Percentiles rank a stretch among this genome's conserved stretches.
These are phyloP conservation scores for Chelonus formosanus DNA, from an alignment of 2,888 invertebrate species.

Conservation along the genomic window DNA sequence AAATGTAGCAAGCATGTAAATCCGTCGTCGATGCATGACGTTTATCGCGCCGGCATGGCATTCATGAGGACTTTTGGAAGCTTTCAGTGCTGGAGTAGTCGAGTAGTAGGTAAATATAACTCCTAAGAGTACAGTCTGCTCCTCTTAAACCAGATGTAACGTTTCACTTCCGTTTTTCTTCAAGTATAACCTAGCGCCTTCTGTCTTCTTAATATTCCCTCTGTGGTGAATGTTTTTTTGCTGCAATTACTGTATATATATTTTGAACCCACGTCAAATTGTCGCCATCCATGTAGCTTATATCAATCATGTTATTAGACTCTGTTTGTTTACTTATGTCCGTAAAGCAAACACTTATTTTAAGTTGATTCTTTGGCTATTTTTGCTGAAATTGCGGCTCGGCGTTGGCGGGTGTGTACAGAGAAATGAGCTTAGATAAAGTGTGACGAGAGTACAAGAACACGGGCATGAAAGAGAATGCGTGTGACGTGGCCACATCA, in stretches of 20 bases:
- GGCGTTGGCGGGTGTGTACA: slow-evolving; percentile 3
- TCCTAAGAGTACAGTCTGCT: slow-evolving; percentile 8
- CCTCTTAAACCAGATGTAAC: slow-evolving; percentile 36
- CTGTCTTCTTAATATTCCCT: neutral
- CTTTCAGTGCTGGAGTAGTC: slow-evolving; percentile 5
- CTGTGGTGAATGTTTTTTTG: neutral
- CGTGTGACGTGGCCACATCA: slow-evolving; percentile 16
- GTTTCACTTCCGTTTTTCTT: slow-evolving; percentile 34
- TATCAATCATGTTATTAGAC: slow-evolving; percentile 27
- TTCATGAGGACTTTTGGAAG: slow-evolving; percentile 3
- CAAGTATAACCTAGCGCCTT: neutral
- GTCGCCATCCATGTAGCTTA: slow-evolving; percentile 15
- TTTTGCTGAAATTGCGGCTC: no score
- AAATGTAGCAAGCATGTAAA: slow-evolving; percentile 30
- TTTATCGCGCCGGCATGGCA: slow-evolving; percentile 25
- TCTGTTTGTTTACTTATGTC: slow-evolving; percentile 19
- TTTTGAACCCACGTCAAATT: slow-evolving; percentile 29
- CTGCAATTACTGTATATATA: slow-evolving; percentile 23
- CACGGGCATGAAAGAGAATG: neutral
- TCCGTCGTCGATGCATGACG: slow-evolving; percentile 33
- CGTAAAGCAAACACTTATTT: slow-evolving; percentile 13
- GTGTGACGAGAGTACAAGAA: slow-evolving; percentile 8
- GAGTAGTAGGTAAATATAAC: slow-evolving; percentile 29
- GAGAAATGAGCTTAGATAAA: slow-evolving; percentile 19
- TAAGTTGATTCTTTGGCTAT: slow-evolving; percentile 3